A percentile compares a stretch with the other conserved stretches of the same genome.
These are phyloP conservation scores for Neoascia interrupta DNA, from an alignment of 2,888 invertebrate species.

Conservation along the genomic window DNA sequence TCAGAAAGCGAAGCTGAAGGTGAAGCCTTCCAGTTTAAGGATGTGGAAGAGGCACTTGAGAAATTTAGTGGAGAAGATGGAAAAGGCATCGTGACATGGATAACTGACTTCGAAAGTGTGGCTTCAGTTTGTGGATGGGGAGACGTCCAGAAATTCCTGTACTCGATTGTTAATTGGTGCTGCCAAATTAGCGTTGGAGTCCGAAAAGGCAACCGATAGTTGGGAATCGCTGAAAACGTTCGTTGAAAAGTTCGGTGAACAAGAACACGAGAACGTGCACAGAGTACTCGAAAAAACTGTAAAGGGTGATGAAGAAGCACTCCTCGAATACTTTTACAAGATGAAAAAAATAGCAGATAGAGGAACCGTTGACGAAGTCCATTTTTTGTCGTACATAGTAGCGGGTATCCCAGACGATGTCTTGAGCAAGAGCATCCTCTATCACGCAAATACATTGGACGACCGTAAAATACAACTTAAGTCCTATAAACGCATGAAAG, in stretches of 20 bases:
- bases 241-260: constrained; percentile 12
- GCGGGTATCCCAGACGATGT: constrained; percentile 6
- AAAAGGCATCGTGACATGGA: constrained; percentile 30
- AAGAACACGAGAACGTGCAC: not conserved
- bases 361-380: constrained; percentile 18
- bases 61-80: constrained; percentile 33
- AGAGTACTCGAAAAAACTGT: constrained; percentile 21
- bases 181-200: constrained; percentile 34
- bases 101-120: constrained; percentile 33
- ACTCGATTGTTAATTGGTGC: constrained; percentile 31
- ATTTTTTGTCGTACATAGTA: constrained; percentile 12
- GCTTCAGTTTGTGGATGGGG: constrained; percentile 29
- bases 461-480: not conserved
- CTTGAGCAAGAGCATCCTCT: constrained; percentile 11
- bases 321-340: constrained; percentile 22
- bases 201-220: constrained; percentile 6
- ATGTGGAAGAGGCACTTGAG: constrained; percentile 36
- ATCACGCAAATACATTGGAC: not conserved
- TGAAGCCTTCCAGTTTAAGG: too few species aligned
- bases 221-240: constrained; percentile 22
- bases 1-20: too few species aligned
- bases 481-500: constrained; percentile 1
- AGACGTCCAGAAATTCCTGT: constrained; percentile 43
- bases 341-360: constrained; percentile 31
- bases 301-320: not conserved